These are phyloP conservation scores for Ascaphus truei DNA, from an alignment of 2,113 vertebrate species.

Conservation along the genomic window DNA sequence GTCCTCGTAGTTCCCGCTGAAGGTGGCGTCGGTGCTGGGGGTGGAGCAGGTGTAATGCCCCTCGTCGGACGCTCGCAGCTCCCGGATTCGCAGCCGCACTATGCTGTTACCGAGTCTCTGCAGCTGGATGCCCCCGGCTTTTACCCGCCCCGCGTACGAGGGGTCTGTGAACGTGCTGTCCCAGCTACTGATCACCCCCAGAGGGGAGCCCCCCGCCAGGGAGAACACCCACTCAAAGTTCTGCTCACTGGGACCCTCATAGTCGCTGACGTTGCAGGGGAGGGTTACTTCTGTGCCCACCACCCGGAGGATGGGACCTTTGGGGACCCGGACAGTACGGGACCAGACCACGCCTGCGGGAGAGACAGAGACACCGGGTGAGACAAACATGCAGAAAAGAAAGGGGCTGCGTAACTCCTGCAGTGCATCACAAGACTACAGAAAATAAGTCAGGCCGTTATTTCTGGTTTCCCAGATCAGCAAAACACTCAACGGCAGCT, in stretches of 20 bases:
- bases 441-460: no score
- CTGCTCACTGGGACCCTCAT: slow-evolving; percentile 84
- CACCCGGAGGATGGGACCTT: slow-evolving; percentile 77
- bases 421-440: no score
- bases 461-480: no score
- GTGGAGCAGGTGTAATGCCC: slow-evolving; percentile 82
- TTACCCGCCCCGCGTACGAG: slow-evolving; percentile 65
- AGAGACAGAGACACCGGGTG: slow-evolving; percentile 27
- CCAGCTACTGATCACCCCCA: slow-evolving; percentile 82
- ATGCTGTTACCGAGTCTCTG: slow-evolving; percentile 64
- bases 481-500: no score
- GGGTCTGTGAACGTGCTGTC: slow-evolving; percentile 70
- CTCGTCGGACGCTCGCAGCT: slow-evolving; percentile 67
- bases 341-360: slow-evolving; percentile 61
- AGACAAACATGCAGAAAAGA: no score
- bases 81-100: slow-evolving; percentile 78
- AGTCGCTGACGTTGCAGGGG: slow-evolving; percentile 79
- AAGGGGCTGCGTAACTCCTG: no score
- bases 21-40: slow-evolving; percentile 83
- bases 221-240: slow-evolving; percentile 88
- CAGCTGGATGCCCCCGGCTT: slow-evolving; percentile 65
- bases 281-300: slow-evolving; percentile 76
- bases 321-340: slow-evolving; percentile 79
- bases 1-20: slow-evolving; percentile 86
- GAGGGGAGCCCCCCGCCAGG: not conserved